Conservation (phyloP, 2,113 vertebrate species). For the Zapornia atra region DNA sequence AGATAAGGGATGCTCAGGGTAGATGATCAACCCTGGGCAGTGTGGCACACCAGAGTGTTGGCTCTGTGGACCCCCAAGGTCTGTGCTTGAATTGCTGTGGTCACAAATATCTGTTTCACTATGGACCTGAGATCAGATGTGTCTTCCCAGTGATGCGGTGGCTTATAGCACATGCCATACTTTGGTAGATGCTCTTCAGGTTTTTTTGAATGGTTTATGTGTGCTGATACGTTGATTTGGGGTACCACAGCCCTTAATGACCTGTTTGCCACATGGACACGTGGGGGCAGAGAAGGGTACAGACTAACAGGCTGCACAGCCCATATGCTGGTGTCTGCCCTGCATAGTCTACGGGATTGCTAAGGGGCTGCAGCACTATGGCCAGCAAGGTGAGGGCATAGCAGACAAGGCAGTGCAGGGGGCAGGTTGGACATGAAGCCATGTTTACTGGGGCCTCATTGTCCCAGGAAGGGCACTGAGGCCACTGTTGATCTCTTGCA, state of each 20-base stretch:
- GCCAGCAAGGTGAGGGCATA: not conserved
- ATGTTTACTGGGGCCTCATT: not conserved
- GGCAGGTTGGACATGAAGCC: not conserved
- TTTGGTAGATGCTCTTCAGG: not conserved
- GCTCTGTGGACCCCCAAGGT: not conserved
- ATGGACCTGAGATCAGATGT: not conserved
- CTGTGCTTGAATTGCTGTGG: not conserved
- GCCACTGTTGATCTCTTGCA: not conserved
- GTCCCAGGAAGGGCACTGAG: not conserved
- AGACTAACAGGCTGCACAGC: accelerated
- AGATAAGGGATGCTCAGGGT: not conserved
- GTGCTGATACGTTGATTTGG: not conserved
- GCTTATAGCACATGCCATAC: not conserved
- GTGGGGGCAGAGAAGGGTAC: accelerated
- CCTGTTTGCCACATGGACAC: not conserved
- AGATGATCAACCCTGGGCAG: not conserved
- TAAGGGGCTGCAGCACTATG: not conserved
- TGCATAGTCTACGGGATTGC: not conserved
- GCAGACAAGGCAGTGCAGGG: not conserved
- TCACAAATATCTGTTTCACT: not conserved
- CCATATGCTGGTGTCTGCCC: accelerated
- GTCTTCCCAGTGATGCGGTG: not conserved
- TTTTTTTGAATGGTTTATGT: not conserved
- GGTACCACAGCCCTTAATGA: not conserved
- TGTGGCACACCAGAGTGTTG: not conserved